Evolutionary conservation across 2,113 vertebrate genomes (phyloP).

Genomic region (Carollia perspicillata): DNA sequence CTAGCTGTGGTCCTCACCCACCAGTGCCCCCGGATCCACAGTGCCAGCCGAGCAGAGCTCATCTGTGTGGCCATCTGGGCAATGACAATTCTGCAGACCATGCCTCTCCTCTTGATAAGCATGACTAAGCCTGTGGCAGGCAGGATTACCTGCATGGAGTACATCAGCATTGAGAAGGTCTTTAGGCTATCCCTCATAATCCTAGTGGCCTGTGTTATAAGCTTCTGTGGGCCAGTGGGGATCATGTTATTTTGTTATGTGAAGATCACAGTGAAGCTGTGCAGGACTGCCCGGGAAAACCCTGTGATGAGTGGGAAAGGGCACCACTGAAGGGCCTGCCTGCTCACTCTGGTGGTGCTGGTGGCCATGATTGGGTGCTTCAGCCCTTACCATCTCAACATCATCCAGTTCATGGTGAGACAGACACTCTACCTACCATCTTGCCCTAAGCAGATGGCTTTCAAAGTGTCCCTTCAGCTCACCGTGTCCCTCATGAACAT

Average conservation of each 20-base stretch:
- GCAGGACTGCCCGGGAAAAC: conserved; percentile 80
- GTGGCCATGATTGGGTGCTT: conserved; percentile 85
- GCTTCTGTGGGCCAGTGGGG: conserved; percentile 84
- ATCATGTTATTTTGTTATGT: conserved; percentile 86
- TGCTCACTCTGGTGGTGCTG: conserved; percentile 85
- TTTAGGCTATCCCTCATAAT: conserved; percentile 80
- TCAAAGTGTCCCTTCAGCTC: conserved; percentile 86
- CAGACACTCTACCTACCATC: conserved; percentile 75
- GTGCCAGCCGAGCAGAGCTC: conserved; percentile 72
- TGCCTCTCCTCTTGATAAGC: conserved; percentile 81
- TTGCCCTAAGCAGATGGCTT: conserved; percentile 82
- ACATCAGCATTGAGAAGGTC: conserved; percentile 81
- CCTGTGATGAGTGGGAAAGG: conserved; percentile 72
- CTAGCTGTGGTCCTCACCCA: conserved; percentile 86
- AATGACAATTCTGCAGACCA: conserved; percentile 81
- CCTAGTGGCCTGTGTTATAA: conserved; percentile 80
- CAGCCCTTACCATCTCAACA: conserved; percentile 87
- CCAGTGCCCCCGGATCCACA: conserved; percentile 75
- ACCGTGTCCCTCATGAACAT: conserved; percentile 88
- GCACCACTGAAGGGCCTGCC: conserved; percentile 82
- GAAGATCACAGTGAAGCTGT: conserved; percentile 85
- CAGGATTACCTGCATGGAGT: conserved; percentile 88
- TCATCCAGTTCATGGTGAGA: conserved; percentile 86
- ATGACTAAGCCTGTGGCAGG: conserved; percentile 72
- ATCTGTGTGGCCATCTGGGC: conserved; percentile 85